Conservation (phyloP, 2,797 vertebrate species). For the Alcedo atthis region DNA sequence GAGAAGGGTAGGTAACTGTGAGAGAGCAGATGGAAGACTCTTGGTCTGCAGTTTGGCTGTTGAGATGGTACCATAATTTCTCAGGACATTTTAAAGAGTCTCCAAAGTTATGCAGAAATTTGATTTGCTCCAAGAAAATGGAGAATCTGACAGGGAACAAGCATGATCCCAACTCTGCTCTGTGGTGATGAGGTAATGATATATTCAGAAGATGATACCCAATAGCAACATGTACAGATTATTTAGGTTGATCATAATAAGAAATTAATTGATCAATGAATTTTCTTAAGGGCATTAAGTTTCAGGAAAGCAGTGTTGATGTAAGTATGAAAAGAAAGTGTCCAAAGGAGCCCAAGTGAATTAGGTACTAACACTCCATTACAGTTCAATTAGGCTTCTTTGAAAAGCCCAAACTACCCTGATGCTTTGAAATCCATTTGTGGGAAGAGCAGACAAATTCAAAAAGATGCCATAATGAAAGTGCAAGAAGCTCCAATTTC, state of each 20-base stretch:
- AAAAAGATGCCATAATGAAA: conserved; percentile 58
- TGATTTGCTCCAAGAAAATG: not conserved
- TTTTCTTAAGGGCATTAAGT: not conserved
- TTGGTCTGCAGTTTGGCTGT: not conserved
- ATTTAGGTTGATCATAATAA: conserved; percentile 1
- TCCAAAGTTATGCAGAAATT: not conserved
- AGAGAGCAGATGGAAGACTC: not conserved
- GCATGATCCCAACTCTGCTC: not conserved
- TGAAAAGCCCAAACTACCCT: conserved; percentile 35
- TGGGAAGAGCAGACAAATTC: conserved; percentile 53
- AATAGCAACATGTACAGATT: not conserved
- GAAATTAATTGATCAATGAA: conserved; percentile 41
- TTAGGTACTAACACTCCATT: conserved; percentile 46
- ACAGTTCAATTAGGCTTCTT: conserved; percentile 48
- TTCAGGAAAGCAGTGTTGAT: not conserved
- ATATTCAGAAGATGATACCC: not conserved
- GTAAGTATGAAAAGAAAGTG: not conserved
- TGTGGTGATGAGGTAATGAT: not conserved
- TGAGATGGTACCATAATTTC: not conserved
- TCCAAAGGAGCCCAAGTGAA: conserved; percentile 45
- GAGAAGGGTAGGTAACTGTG: not conserved
- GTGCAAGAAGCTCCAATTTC: conserved; percentile 59
- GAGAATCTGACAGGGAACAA: not conserved
- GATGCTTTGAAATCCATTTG: conserved; percentile 56
- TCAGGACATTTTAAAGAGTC: not conserved